Conservation (phyloP, 2,797 vertebrate genomes). For the Falco cherrug region DNA sequence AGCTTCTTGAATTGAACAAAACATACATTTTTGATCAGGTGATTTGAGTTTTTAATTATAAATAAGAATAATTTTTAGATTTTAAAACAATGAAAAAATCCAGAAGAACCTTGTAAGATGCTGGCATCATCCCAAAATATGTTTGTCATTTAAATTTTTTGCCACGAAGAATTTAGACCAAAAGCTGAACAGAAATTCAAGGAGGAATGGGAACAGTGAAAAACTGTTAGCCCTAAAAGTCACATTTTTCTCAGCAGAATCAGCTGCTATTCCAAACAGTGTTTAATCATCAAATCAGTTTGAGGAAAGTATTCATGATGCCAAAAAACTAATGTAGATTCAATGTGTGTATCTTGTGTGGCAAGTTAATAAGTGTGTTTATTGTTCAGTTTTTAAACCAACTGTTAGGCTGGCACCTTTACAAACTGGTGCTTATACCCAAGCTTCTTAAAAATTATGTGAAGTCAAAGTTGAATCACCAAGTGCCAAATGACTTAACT, state of each 20-base stretch:
- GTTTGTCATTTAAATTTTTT: neutral
- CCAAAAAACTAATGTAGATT: conserved; percentile 17
- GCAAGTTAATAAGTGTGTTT: conserved; percentile 11
- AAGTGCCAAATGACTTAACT: neutral
- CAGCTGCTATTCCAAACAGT: neutral
- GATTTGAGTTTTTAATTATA: neutral
- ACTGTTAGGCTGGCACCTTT: conserved; percentile 10
- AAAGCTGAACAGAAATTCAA: conserved; percentile 2
- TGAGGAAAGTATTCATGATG: neutral
- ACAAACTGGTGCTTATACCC: neutral
- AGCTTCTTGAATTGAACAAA: neutral
- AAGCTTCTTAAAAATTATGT: neutral
- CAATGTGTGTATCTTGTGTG: neutral
- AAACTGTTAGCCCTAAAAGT: neutral
- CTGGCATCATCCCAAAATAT: neutral
- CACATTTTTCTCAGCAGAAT: conserved; percentile 17
- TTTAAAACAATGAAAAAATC: fast-evolving
- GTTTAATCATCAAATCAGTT: conserved; percentile 32
- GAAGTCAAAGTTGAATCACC: neutral
- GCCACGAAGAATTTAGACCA: neutral
- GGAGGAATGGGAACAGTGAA: neutral
- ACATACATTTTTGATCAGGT: neutral
- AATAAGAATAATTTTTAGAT: neutral
- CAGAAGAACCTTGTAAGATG: neutral
- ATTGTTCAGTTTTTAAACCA: conserved; percentile 39